Percentiles rank a stretch among this genome's conserved stretches.
Conservation (phyloP, 2,888 invertebrate genomes). For the Eulithis prunata region DNA sequence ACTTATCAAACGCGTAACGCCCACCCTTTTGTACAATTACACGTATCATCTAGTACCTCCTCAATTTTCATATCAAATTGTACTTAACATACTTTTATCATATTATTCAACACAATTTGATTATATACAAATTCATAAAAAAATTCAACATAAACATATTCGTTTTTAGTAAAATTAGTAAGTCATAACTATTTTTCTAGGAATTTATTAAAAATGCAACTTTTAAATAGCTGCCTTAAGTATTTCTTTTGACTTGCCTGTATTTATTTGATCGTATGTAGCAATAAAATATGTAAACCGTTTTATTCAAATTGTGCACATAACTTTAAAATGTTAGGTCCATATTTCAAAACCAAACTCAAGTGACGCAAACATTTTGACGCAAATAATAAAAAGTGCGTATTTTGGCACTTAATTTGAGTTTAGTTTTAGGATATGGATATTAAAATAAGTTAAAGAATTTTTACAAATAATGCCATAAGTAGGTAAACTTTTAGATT, state of each 20-base stretch:
- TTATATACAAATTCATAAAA: slow-evolving; percentile 39
- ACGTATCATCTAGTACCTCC: slow-evolving; percentile 69
- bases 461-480: too few species aligned
- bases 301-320: not conserved
- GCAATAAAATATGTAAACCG: not conserved
- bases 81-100: slow-evolving; percentile 67
- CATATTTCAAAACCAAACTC: not conserved
- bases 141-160: slow-evolving; percentile 24
- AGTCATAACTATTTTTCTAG: slow-evolving; percentile 38
- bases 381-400: too few species aligned
- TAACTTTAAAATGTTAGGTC: not conserved
- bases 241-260: slow-evolving; percentile 36
- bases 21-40: slow-evolving; percentile 52
- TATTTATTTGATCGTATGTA: slow-evolving; percentile 23
- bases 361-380: too few species aligned
- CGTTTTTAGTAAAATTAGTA: slow-evolving; percentile 26
- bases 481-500: too few species aligned
- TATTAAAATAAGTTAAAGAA: too few species aligned
- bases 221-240: slow-evolving; percentile 41
- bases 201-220: slow-evolving; percentile 38
- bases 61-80: slow-evolving; percentile 77
- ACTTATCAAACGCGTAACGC: slow-evolving; percentile 46
- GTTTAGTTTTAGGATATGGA: too few species aligned
- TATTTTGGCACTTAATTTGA: too few species aligned
- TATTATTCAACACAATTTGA: slow-evolving; percentile 53